Evolutionary conservation across 1,140 invertebrate species (phyloP).

Genomic region (Neodiprion virginianus): DNA sequence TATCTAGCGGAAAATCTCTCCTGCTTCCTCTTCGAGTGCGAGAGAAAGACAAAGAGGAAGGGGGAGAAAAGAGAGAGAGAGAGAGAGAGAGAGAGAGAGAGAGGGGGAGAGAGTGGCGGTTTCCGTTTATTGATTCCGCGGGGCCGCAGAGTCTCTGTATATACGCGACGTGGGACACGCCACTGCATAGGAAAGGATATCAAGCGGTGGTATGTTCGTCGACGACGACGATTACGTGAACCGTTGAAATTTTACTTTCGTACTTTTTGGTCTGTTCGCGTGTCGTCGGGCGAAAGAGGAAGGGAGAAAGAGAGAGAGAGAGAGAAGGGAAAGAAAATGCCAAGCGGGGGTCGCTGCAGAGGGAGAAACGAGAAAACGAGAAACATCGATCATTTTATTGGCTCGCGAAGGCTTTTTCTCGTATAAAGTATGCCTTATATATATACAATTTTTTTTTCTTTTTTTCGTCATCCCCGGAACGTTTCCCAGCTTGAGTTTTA

Average conservation of each 20-base stretch:
- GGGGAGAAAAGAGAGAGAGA: too few relatives aligned
- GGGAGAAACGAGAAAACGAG: neutral
- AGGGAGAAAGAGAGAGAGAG: neutral
- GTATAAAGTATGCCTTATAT: neutral
- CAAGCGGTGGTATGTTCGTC: slow-evolving; percentile 28
- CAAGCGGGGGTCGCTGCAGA: too few relatives aligned
- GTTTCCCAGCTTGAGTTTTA: too few relatives aligned
- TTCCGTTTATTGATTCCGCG: slow-evolving; percentile 59
- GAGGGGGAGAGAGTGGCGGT: slow-evolving; percentile 40
- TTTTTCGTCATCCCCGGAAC: neutral
- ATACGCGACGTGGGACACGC: slow-evolving; percentile 50
- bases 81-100: neutral
- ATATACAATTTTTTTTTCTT: neutral
- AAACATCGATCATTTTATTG: neutral
- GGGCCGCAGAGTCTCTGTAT: slow-evolving; percentile 16
- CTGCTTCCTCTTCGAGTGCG: neutral
- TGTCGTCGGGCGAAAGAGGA: slow-evolving; percentile 12
- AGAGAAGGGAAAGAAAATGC: neutral
- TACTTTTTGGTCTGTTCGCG: slow-evolving; percentile 28
- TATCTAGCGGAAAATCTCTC: neutral
- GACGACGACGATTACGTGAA: slow-evolving; percentile 7
- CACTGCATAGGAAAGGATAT: slow-evolving; percentile 33
- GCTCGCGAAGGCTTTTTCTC: neutral
- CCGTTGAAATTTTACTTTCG: slow-evolving; percentile 19
- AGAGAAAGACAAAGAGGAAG: neutral